A percentile compares a stretch with the other conserved stretches of the same genome.
These are phyloP conservation scores for Mythimna ferrago DNA, from an alignment of 2,888 invertebrate genomes.

Conservation along the genomic window DNA sequence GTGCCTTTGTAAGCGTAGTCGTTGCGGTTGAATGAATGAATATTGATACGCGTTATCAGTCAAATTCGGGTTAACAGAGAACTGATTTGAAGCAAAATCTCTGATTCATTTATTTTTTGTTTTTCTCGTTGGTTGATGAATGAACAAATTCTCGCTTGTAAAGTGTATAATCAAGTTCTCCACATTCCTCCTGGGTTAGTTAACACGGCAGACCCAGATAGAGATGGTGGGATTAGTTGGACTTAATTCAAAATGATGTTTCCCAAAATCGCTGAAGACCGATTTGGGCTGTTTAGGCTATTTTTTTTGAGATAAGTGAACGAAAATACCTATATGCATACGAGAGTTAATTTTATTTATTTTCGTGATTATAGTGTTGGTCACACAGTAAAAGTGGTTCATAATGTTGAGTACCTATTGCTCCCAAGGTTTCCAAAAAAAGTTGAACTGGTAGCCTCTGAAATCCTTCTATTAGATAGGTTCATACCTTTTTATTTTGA, in stretches of 20 bases:
- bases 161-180: not conserved
- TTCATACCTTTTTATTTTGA: too few relatives aligned
- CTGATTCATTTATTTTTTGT: not conserved
- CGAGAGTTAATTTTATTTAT: too few relatives aligned
- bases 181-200: not conserved
- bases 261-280: not conserved
- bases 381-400: too few relatives aligned
- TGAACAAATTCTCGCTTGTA: not conserved
- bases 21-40: slow-evolving; percentile 15
- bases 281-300: too few relatives aligned
- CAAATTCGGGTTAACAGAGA: slow-evolving; percentile 12
- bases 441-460: not conserved
- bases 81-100: slow-evolving; percentile 1
- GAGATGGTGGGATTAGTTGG: not conserved
- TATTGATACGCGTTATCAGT: slow-evolving; percentile 31
- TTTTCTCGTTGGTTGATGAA: not conserved
- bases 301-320: too few relatives aligned
- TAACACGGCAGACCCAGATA: not conserved
- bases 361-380: too few relatives aligned
- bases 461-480: not conserved
- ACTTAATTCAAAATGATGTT: not conserved
- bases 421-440: not conserved
- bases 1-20: slow-evolving; percentile 30
- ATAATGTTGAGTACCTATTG: too few relatives aligned
- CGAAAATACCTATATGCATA: too few relatives aligned